Evolutionary conservation across 2,113 vertebrate genomes (phyloP).

Genomic region (Psittacara wagleri): DNA sequence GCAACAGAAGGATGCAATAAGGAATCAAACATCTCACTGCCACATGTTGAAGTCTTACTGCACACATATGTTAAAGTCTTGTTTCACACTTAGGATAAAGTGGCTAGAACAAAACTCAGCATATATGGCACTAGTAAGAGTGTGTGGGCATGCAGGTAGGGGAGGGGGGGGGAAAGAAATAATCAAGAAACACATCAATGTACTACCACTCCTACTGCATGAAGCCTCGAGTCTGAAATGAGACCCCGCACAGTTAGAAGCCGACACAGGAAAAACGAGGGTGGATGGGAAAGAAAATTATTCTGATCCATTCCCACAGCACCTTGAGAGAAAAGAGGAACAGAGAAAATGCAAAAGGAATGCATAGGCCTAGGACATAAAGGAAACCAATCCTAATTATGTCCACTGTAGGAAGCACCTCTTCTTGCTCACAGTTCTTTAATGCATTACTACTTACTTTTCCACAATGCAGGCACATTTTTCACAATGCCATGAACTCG

Average conservation of each 20-base stretch:
- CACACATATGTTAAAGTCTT: neutral
- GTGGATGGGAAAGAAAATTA: neutral
- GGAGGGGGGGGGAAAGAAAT: fast-evolving
- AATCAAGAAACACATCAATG: neutral
- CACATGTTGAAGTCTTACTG: neutral
- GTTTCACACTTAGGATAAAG: neutral
- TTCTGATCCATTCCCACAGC: neutral
- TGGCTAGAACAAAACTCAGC: neutral
- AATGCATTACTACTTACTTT: neutral
- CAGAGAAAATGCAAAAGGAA: neutral
- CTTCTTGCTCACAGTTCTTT: neutral
- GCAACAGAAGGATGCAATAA: neutral
- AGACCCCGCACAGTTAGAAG: neutral
- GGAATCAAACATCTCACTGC: neutral
- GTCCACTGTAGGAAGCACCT: neutral
- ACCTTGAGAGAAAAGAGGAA: neutral
- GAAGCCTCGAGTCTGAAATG: neutral
- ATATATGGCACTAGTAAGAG: neutral
- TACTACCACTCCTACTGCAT: neutral
- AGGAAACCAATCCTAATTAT: neutral
- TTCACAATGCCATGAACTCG: neutral
- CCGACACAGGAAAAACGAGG: neutral
- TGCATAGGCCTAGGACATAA: neutral
- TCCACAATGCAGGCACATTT: neutral
- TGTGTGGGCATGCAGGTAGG: neutral